These are phyloP conservation scores for Leptopilina drosophilae DNA, from an alignment of 2,888 invertebrate species.

Conservation along the genomic window DNA sequence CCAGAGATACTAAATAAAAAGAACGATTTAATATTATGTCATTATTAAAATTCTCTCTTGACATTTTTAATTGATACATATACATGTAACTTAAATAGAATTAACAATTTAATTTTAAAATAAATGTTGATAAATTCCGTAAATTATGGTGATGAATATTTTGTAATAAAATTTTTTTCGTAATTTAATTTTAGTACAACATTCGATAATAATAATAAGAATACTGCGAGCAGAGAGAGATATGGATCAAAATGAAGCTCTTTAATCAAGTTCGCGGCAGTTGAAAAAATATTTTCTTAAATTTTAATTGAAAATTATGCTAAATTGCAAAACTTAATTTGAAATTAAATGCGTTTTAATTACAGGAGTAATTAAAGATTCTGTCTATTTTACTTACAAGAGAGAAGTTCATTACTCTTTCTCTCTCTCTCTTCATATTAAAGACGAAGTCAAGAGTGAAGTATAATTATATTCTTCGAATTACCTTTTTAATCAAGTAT, in stretches of 20 bases:
- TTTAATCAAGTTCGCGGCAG: neutral
- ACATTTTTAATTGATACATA: neutral
- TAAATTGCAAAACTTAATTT: constrained; percentile 10
- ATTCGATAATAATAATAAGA: neutral
- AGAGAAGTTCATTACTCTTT: neutral
- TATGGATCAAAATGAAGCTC: neutral
- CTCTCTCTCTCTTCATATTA: neutral
- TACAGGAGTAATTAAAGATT: constrained; percentile 21
- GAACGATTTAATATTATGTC: constrained; percentile 15
- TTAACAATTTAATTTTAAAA: no score
- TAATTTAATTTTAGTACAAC: neutral
- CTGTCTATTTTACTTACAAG: constrained; percentile 29
- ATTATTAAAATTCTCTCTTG: neutral
- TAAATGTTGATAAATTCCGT: no score
- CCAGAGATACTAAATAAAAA: neutral
- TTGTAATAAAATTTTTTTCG: no score
- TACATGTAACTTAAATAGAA: no score
- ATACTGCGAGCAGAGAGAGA: neutral
- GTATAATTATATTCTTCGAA: constrained; percentile 25
- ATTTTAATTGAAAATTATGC: constrained; percentile 15
- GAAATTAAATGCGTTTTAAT: constrained; percentile 29
- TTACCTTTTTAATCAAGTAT: constrained; percentile 34
- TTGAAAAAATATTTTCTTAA: neutral
- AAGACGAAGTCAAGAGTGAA: constrained; percentile 17
- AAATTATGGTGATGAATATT: no score